phyloP scores from a whole-genome alignment of 2,888 invertebrate genomes.

The Scaptomyza tumidula region DNA sequence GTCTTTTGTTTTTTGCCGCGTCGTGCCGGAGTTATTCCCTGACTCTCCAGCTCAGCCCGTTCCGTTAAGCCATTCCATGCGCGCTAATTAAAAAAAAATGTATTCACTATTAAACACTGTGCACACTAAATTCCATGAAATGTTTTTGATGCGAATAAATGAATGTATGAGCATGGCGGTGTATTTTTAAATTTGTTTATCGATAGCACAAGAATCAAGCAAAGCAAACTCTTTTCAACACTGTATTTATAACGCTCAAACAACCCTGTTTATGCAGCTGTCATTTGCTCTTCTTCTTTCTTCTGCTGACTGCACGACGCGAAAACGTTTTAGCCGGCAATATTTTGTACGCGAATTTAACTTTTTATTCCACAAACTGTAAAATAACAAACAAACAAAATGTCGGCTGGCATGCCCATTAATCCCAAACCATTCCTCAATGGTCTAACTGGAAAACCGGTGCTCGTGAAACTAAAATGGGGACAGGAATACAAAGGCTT shows the following conservation, averaged over 20 bases:
- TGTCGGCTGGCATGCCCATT: slow-evolving; percentile 94
- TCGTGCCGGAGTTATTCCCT: slow-evolving; percentile 80
- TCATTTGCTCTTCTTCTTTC: slow-evolving; percentile 38
- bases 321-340: slow-evolving; percentile 65
- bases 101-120: slow-evolving; percentile 5
- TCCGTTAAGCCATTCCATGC: slow-evolving; percentile 87
- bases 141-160: not conserved
- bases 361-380: slow-evolving; percentile 41
- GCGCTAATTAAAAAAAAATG: slow-evolving; percentile 83
- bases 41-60: slow-evolving; percentile 85
- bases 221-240: slow-evolving; percentile 9
- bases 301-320: slow-evolving; percentile 32
- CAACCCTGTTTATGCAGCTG: slow-evolving; percentile 24
- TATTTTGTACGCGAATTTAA: slow-evolving; percentile 20
- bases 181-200: not conserved
- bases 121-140: not conserved
- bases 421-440: slow-evolving; percentile 99
- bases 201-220: not conserved
- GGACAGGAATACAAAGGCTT: slow-evolving; percentile 99
- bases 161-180: not conserved
- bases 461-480: slow-evolving; percentile 99
- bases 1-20: slow-evolving; percentile 68
- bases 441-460: slow-evolving; percentile 98
- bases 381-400: slow-evolving; percentile 56
- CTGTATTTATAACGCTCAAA: not conserved